A percentile compares a stretch with the other conserved stretches of the same genome.
phyloP scores from a whole-genome alignment of 1,140 invertebrate genomes.

The Drosophila elegans region DNA sequence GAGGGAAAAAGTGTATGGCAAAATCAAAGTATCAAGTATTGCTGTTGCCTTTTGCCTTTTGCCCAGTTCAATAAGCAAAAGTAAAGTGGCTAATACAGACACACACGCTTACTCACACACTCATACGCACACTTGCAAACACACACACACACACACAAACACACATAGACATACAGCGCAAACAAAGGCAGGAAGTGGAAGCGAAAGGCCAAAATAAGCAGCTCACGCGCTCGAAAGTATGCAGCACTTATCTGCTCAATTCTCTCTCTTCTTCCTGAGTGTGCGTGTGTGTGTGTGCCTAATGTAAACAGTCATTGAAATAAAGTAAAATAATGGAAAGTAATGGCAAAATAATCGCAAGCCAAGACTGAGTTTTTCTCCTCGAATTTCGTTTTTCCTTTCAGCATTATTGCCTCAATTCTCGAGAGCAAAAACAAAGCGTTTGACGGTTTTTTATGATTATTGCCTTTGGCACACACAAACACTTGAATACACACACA shows the following conservation, averaged over 20 bases:
- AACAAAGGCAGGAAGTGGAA: constrained; percentile 22
- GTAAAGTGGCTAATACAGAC: constrained; percentile 43
- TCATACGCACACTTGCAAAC: not conserved
- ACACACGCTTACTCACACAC: not conserved
- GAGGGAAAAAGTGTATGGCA: constrained; percentile 32
- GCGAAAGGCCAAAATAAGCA: constrained; percentile 41
- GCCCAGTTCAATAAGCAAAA: constrained; percentile 66
- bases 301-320: constrained; percentile 83
- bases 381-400: constrained; percentile 16
- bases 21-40: constrained; percentile 65
- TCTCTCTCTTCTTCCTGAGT: constrained; percentile 5
- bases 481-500: constrained; percentile 20
- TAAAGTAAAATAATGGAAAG: constrained; percentile 83
- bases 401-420: constrained; percentile 71
- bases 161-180: not conserved
- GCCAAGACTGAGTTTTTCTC: constrained; percentile 36
- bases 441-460: constrained; percentile 78
- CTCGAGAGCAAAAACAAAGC: constrained; percentile 61
- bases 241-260: constrained; percentile 46
- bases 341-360: constrained; percentile 83
- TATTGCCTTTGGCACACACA: constrained; percentile 63
- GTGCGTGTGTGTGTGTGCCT: constrained; percentile 44
- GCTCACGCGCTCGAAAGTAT: constrained; percentile 53
- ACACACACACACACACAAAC: not conserved
- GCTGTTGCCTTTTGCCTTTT: constrained; percentile 45